phyloP scores from a whole-genome alignment of 2,888 invertebrate genomes.

The Oxyteleia sp. region DNA sequence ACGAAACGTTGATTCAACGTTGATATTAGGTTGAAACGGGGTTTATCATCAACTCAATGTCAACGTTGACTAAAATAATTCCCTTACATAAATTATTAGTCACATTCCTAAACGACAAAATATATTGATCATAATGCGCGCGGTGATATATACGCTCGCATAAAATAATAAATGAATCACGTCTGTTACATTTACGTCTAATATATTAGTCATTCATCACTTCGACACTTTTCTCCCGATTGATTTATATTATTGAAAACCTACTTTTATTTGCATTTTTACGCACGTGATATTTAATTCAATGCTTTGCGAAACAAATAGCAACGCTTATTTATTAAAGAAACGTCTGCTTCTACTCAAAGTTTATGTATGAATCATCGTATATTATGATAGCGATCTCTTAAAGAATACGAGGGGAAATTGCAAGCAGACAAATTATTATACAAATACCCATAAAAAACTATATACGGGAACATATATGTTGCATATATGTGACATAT shows the following conservation, averaged over 20 bases:
- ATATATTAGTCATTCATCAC: slow-evolving; percentile 43
- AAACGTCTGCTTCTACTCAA: not conserved
- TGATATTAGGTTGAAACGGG: too few relatives aligned
- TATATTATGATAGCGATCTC: not conserved
- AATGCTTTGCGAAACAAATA: not conserved
- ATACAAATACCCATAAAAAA: too few relatives aligned
- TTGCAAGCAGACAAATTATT: too few relatives aligned
- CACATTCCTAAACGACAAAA: slow-evolving; percentile 25
- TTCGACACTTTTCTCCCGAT: slow-evolving; percentile 6
- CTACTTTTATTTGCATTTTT: slow-evolving; percentile 23
- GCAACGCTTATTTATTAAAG: not conserved
- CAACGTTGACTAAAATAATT: not conserved
- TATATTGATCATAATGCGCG: slow-evolving; percentile 29
- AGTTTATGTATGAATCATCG: not conserved
- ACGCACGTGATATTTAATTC: not conserved
- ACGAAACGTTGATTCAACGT: too few relatives aligned
- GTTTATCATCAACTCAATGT: too few relatives aligned
- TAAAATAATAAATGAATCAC: slow-evolving; percentile 56
- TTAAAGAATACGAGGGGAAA: not conserved
- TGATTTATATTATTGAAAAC: slow-evolving; percentile 35
- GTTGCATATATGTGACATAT: too few relatives aligned
- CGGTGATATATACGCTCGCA: slow-evolving; percentile 17
- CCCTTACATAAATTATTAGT: slow-evolving; percentile 27
- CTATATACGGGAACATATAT: too few relatives aligned
- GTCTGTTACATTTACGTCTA: slow-evolving; percentile 41